These are phyloP conservation scores for Sinohyriopsis cumingii DNA, from an alignment of 2,888 invertebrate species.

Conservation along the genomic window DNA sequence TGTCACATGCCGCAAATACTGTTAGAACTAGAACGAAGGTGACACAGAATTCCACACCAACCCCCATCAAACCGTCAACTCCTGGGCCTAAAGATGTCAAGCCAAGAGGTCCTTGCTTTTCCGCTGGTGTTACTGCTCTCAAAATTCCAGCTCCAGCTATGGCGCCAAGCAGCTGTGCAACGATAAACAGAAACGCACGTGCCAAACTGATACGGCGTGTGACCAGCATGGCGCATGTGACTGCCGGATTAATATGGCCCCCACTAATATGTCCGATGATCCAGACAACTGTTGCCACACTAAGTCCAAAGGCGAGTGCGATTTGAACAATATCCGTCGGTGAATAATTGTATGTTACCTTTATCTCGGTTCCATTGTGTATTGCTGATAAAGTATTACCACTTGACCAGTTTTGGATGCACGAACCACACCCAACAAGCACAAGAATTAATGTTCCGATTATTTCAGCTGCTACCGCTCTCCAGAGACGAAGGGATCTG, in stretches of 20 bases:
- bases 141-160: slow-evolving; percentile 94
- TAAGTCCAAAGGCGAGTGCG: slow-evolving; percentile 90
- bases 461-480: slow-evolving; percentile 87
- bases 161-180: slow-evolving; percentile 93
- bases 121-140: slow-evolving; percentile 67
- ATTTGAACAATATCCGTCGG: slow-evolving; percentile 77
- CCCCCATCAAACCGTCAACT: slow-evolving; percentile 79
- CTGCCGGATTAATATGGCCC: slow-evolving; percentile 71
- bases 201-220: slow-evolving; percentile 84
- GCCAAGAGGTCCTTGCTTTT: slow-evolving; percentile 90
- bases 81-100: slow-evolving; percentile 74
- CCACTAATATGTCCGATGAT: slow-evolving; percentile 90
- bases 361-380: too few species aligned
- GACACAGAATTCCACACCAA: slow-evolving; percentile 87
- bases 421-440: slow-evolving; percentile 85
- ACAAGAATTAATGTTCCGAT: slow-evolving; percentile 89
- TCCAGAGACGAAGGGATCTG: slow-evolving; percentile 76
- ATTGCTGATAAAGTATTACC: neutral
- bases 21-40: slow-evolving; percentile 91
- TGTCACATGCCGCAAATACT: slow-evolving; percentile 87
- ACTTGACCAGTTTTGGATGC: slow-evolving; percentile 22
- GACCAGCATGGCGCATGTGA: slow-evolving; percentile 78
- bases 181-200: slow-evolving; percentile 85
- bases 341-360: too few species aligned
- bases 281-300: slow-evolving; percentile 87